Conservation (phyloP, 1,140 invertebrate species). For the Oryzaephilus surinamensis region DNA sequence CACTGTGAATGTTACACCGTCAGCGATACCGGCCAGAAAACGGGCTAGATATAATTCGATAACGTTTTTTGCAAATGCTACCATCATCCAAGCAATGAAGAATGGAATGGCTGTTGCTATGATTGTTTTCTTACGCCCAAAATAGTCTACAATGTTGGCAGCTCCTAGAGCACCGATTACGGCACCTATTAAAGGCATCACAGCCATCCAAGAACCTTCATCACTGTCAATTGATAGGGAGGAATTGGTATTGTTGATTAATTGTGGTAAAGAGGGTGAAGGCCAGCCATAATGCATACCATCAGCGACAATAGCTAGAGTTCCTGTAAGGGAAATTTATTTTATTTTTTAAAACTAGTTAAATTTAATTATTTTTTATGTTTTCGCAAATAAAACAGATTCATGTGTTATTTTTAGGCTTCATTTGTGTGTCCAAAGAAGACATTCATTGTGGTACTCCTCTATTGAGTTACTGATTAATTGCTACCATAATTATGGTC, state of each 20-base stretch:
- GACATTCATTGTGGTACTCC: neutral
- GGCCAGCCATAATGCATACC: slow-evolving; percentile 33
- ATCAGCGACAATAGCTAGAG: slow-evolving; percentile 25
- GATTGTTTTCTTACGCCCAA: slow-evolving; percentile 57
- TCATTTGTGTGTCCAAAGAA: neutral
- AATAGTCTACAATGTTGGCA: slow-evolving; percentile 37
- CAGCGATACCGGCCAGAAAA: slow-evolving; percentile 49
- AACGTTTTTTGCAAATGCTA: slow-evolving; percentile 42
- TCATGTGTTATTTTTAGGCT: neutral
- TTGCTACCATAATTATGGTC: neutral
- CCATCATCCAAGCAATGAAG: slow-evolving; percentile 51
- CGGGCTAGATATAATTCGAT: slow-evolving; percentile 40
- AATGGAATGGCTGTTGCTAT: slow-evolving; percentile 47
- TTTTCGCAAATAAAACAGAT: too few species aligned
- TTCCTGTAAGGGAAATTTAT: slow-evolving; percentile 20
- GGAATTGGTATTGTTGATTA: slow-evolving; percentile 15
- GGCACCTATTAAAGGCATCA: slow-evolving; percentile 35
- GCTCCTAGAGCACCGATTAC: slow-evolving; percentile 37
- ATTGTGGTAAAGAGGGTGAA: slow-evolving; percentile 23
- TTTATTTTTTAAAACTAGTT: neutral
- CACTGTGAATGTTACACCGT: slow-evolving; percentile 54
- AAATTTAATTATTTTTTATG: neutral
- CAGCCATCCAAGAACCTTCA: slow-evolving; percentile 53
- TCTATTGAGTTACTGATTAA: neutral
- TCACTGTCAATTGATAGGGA: slow-evolving; percentile 41